Evolutionary conservation across 1,140 invertebrate species (phyloP), one percentile per base, ranked within the genome.

Genomic region (Drosophila parabipectinata): DNA sequence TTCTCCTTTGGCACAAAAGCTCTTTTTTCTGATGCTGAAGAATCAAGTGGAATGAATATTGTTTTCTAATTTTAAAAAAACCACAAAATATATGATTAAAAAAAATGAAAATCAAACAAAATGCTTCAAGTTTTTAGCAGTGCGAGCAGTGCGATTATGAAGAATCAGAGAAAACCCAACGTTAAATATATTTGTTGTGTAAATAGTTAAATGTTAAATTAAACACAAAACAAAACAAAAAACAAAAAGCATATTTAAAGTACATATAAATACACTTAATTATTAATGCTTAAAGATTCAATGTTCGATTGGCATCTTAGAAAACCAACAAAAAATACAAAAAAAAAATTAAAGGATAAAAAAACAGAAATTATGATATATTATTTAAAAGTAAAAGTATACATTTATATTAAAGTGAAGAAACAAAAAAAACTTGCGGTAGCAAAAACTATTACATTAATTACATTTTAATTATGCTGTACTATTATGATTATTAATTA

Each of bases 391-490:
- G 55, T 39, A 64, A 76, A 66, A 76, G 57, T 72, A 59, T 75
- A 79, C 59, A 82, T 73, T 77, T 77, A 76, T 61, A 77, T 68
- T 61, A 77, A 63, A 51, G 45, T 37, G 34, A 37, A 69, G 61
- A 15, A 41, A 69, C 34, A n/a, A 73, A 51, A 61, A 68, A 77
- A 69, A 87, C 79, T 83, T 88, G 83, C 84, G 83, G 79, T 83
- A 88, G 83, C 83, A 88, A 88, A 79, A 88, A 88, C 83, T 88
- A 88, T 88, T 88, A 88, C 61, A 88, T 88, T 88, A 88, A 88
- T 88, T 88, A 71, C 69, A 63, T 77, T 88, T 88, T 82, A 82
- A 88, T 88, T 88, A 88, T 69, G 79, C 71, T 75, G 78, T 87
- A 87, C 83, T 87, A 85, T 85, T 87, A 87, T 81, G 66, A 81